Conservation (phyloP, 2,888 invertebrate genomes). For the Nineta flava region DNA sequence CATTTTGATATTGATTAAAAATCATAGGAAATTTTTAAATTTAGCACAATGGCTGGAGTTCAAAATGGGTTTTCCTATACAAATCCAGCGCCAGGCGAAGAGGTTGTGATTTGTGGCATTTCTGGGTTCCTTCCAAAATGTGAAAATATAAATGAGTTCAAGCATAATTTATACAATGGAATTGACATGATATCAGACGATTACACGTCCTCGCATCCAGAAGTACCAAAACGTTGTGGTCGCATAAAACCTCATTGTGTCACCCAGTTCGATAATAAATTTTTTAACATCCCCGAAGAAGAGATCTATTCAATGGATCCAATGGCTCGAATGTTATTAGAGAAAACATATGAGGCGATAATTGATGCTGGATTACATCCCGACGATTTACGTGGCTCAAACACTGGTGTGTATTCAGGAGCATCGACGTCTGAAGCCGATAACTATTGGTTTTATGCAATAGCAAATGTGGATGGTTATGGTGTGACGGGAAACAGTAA, state of each 20-base stretch:
- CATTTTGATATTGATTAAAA: too few relatives aligned
- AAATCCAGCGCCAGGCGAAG: too few relatives aligned
- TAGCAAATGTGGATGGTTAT: slow-evolving; percentile 38
- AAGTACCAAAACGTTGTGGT: slow-evolving; percentile 44
- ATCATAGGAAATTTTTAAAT: too few relatives aligned
- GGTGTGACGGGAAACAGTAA: slow-evolving; percentile 3
- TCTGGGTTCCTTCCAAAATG: slow-evolving; percentile 66
- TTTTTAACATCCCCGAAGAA: slow-evolving; percentile 52
- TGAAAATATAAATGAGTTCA: slow-evolving; percentile 51
- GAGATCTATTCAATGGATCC: slow-evolving; percentile 42
- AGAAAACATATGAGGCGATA: slow-evolving; percentile 40
- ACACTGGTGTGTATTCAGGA: slow-evolving; percentile 67
- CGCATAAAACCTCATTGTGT: slow-evolving; percentile 33
- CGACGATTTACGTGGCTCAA: slow-evolving; percentile 47
- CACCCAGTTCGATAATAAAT: slow-evolving; percentile 35
- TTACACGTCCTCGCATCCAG: slow-evolving; percentile 54
- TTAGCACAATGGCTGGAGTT: too few relatives aligned
- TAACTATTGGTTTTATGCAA: slow-evolving; percentile 54
- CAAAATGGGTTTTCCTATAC: too few relatives aligned
- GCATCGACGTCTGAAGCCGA: slow-evolving; percentile 63
- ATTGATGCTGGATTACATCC: slow-evolving; percentile 52
- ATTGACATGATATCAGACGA: slow-evolving; percentile 73
- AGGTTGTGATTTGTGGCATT: slow-evolving; percentile 49
- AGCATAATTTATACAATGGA: slow-evolving; percentile 56
- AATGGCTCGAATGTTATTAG: slow-evolving; percentile 38